Evolutionary conservation across 1,140 invertebrate species (phyloP).

Genomic region (Habropoda laboriosa): DNA sequence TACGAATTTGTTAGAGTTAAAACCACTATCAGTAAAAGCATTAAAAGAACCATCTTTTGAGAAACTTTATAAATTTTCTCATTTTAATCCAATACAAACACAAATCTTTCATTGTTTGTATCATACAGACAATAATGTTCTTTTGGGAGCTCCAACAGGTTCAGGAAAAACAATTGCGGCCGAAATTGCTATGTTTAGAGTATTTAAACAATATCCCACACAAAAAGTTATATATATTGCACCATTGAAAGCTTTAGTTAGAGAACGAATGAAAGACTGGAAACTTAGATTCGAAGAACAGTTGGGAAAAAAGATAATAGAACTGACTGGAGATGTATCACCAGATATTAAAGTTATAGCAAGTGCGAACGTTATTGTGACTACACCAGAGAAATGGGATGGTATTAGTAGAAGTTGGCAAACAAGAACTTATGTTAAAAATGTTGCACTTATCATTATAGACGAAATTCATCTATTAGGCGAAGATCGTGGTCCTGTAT

Average conservation of each 20-base stretch:
- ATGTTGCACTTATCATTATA: constrained; percentile 97
- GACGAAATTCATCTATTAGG: constrained; percentile 99
- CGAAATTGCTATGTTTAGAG: constrained; percentile 97
- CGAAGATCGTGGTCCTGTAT: constrained; percentile 91
- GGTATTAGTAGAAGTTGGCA: constrained; percentile 99
- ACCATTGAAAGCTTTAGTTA: constrained; percentile 97
- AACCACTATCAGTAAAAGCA: constrained; percentile 93
- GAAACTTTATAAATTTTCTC: constrained; percentile 93
- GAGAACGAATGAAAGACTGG: constrained; percentile 99
- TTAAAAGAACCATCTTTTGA: constrained; percentile 91
- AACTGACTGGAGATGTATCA: constrained; percentile 97
- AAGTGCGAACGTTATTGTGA: constrained; percentile 95
- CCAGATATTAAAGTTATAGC: constrained; percentile 95
- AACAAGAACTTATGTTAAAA: constrained; percentile 95
- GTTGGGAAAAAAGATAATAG: constrained; percentile 94
- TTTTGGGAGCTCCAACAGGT: constrained; percentile 98
- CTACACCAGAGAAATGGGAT: constrained; percentile 99
- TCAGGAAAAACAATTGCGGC: constrained; percentile 99
- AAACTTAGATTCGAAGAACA: constrained; percentile 91
- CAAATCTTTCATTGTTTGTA: constrained; percentile 99
- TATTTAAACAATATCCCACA: constrained; percentile 92
- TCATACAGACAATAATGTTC: constrained; percentile 96
- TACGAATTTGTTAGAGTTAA: constrained; percentile 95
- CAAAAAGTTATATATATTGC: constrained; percentile 99
- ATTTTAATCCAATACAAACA: constrained; percentile 99